Base-by-base conservation (phyloP, 2,113 vertebrate species). In the Eubucco bourcierii region DNA sequence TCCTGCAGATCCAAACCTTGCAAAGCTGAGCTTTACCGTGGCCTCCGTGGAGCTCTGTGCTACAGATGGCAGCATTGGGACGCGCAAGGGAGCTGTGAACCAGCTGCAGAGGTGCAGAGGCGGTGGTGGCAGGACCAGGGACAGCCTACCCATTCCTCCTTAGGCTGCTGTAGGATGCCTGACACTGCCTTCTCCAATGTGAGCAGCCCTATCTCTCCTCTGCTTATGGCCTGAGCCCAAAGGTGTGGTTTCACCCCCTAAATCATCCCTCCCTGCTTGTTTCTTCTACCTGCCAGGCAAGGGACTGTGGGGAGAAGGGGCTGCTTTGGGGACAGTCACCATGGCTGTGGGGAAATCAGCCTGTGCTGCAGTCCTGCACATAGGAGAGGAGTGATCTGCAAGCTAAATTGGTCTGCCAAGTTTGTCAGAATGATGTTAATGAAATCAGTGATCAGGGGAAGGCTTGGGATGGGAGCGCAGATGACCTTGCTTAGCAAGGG, bases 11-110 rank as follows among this genome's bases (percentile, higher is more conserved):
- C 37, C 8, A 31, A 61, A 44, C 33, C 8, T 23, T 8, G 41
- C 4, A 68, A 65, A 60, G 53, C 66, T 28, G 78, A 89, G 78
- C 58, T 60, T 6, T 41, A 65, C 20, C 2, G 2, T 2, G 37
- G 6, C 50, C 17, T 24, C 56, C 21, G 41, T 1, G 6, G 84
- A 72, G 58, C 61, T 86, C 64, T 56, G 79, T 34, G 74, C 94
- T 91, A 92, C 84, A 93, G 95, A 52, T 85, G 95, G 95, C 77
- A 94, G 93, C 82, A 91, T 61, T 10, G 74, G 89, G 67, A 92
- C 52, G 50, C 10, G 25, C 50, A 92, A 80, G 15, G 58, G 53
- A 96, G 76, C 56, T 0, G 1, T 0, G 8, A 87, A 53, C 31
- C 66, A 10, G 71, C 0, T 0, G 39, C 17, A 2, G 14, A 56